These are phyloP conservation scores for Eudasyphora cyanicolor DNA, from an alignment of 2,888 invertebrate genomes.

Conservation along the genomic window DNA sequence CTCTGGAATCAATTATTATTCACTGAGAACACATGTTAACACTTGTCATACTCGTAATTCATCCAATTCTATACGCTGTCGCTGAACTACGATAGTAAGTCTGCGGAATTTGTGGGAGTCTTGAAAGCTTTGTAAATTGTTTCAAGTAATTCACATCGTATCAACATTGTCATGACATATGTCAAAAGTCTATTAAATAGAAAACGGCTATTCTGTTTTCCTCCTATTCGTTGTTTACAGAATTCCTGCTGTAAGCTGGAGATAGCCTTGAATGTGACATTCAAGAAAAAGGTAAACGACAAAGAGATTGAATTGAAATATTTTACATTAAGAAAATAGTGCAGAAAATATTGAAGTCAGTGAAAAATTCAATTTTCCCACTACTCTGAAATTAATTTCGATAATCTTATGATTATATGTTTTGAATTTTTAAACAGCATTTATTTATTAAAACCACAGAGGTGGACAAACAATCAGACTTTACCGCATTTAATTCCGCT, in stretches of 20 bases:
- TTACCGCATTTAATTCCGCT: no score
- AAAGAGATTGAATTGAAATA: no score
- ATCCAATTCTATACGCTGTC: background rate
- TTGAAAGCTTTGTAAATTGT: conserved; percentile 21
- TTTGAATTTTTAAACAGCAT: no score
- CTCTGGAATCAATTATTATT: background rate
- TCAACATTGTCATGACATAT: conserved; percentile 38
- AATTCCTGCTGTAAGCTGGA: background rate
- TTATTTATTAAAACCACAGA: no score
- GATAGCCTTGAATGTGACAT: background rate
- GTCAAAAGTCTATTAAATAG: conserved; percentile 54
- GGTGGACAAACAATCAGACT: no score
- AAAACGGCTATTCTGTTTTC: conserved; percentile 30
- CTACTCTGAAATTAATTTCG: no score
- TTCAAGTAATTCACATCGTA: background rate
- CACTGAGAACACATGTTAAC: background rate
- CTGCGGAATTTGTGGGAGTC: background rate
- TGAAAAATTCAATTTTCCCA: no score
- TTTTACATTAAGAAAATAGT: no score
- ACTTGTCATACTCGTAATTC: conserved; percentile 16
- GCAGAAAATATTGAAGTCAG: no score
- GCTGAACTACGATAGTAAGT: background rate
- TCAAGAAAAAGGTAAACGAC: no score
- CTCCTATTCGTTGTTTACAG: background rate
- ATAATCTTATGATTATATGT: no score